Base-by-base conservation (phyloP, 2,797 vertebrate genomes). In the Champsocephalus gunnari region DNA sequence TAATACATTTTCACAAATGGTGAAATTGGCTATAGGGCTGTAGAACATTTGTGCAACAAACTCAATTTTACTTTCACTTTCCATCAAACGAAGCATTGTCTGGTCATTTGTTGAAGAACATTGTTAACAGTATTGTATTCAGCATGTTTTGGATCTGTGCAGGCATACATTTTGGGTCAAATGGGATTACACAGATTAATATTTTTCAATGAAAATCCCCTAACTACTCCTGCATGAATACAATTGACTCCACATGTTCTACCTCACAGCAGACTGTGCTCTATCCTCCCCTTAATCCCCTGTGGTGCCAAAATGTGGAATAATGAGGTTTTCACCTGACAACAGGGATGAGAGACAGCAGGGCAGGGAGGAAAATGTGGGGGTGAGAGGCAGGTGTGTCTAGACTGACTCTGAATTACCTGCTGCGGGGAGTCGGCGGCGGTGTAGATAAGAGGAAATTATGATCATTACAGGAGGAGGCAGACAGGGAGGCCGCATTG, bases 391-490 rank as follows among this genome's bases (percentile, higher is more conserved):
- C 71, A 82, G 80, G 72, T 74, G 43, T 59, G 80, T 86, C 80
- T 66, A 81, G 80, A 80, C 75, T n/a, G 58, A 77, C 41, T 60
- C 77, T 12, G 62, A 76, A 53, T 45, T 17, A 56, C 81, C 81
- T 34, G 66, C 87, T 80, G 80, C 0, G 81, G 70, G 9, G 63
- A 73, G 71, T 14, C 65, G 38, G 76, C 32, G 28, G 60, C 74
- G 49, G 75, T 63, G 68, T 19, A 85, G 87, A 85, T 81, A 83
- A 86, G 81, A 88, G 82, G 73, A 82, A 83, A 87, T 78, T 75
- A 79, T 83, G 83, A 82, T 89, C 69, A 84, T 88, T 83, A 89
- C 66, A 77, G 84, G 80, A 70, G 76, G 79, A 71, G 71, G 63
- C 64, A 73, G 79, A 76, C 59, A 34, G 80, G 75, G 72, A 77